Evolutionary conservation across 2,113 vertebrate species (phyloP).

Genomic region (Paramisgurnus dabryanus): DNA sequence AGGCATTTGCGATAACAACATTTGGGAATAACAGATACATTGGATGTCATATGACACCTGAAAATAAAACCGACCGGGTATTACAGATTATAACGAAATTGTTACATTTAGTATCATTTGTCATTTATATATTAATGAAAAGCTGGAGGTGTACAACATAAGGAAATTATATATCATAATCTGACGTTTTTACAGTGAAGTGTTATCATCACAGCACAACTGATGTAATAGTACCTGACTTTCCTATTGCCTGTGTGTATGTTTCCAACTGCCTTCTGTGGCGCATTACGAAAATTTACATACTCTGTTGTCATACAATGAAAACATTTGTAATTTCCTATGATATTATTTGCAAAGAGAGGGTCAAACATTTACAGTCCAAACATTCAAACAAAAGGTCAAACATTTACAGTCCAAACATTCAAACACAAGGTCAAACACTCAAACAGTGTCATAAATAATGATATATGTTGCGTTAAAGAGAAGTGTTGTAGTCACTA

Average conservation of each 20-base stretch:
- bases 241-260: slow-evolving; percentile 19
- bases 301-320: slow-evolving; percentile 21
- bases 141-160: not conserved
- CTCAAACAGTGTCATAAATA: slow-evolving; percentile 7
- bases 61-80: slow-evolving; percentile 30
- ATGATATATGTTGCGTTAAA: not conserved
- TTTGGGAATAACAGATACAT: slow-evolving; percentile 3
- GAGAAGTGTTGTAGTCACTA: not conserved
- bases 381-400: slow-evolving; percentile 41
- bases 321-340: slow-evolving; percentile 33
- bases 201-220: not conserved
- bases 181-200: not conserved
- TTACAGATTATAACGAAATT: not conserved
- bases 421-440: slow-evolving; percentile 41
- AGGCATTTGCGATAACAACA: slow-evolving; percentile 36
- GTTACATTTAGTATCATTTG: not conserved
- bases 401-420: slow-evolving; percentile 47
- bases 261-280: not conserved
- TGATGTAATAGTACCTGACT: not conserved
- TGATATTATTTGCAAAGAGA: slow-evolving; percentile 17
- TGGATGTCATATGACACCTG: slow-evolving; percentile 31
- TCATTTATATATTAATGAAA: not conserved
- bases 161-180: not conserved
- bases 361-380: slow-evolving; percentile 46
- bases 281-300: not conserved